Evolutionary conservation across 2,797 vertebrate genomes (phyloP).

Genomic region (Rhodeus uyekii): DNA sequence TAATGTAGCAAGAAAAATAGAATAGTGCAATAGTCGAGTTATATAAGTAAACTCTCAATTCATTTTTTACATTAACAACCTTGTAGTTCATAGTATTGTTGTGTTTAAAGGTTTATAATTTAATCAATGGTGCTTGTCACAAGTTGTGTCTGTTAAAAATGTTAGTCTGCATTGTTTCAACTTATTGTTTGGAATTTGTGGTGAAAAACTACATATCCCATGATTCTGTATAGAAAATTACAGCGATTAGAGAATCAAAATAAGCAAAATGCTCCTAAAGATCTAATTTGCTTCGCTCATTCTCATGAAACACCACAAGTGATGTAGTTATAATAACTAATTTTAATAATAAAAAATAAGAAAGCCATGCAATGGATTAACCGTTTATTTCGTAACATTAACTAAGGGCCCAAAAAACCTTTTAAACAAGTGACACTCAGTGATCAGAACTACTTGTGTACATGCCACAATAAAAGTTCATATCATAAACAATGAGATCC

Average conservation of each 20-base stretch:
- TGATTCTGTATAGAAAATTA: background rate
- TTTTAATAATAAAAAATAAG: too few relatives aligned
- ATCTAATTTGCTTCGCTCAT: background rate
- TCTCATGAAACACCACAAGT: background rate
- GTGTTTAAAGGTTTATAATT: too few relatives aligned
- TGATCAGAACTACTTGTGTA: background rate
- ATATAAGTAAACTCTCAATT: background rate
- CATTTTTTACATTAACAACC: too few relatives aligned
- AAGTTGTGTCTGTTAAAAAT: background rate
- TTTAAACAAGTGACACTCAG: background rate
- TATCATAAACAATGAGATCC: background rate
- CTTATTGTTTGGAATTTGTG: background rate
- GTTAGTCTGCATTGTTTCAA: background rate
- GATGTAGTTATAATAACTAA: too few relatives aligned
- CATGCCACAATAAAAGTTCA: background rate
- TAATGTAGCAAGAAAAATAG: background rate
- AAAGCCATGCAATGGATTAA: background rate
- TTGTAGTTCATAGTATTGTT: too few relatives aligned
- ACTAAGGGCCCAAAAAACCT: background rate
- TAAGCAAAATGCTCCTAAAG: background rate
- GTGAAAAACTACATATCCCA: background rate
- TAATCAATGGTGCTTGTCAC: too few relatives aligned
- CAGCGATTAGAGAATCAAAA: background rate
- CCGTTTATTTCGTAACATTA: background rate
- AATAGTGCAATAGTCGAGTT: background rate